Base-by-base conservation (phyloP, 1,140 invertebrate species). In the Copidosoma floridanum region DNA sequence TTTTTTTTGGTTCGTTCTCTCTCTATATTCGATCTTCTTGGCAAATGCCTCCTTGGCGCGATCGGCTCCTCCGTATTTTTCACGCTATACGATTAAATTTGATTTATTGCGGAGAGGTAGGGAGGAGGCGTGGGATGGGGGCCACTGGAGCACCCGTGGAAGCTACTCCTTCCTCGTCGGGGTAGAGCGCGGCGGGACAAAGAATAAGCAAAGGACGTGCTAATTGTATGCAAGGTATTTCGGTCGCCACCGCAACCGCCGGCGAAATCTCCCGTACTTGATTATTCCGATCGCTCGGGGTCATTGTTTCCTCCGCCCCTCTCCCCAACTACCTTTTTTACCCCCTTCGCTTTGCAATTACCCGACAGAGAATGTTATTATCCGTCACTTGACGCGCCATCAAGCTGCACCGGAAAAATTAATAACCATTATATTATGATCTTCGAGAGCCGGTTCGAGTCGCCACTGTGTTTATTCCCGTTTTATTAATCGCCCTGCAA, bases 191-290 rank as follows among this genome's bases (percentile, higher is more conserved):
- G 47, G 40, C 43, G 57, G 66, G 58, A 66, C 57, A 68, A 71
- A 71, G 62, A 65, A 67, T 71, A 68, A 69, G 69, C 72, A 70
- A 62, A 59, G 68, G 68, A 74, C 70, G 74, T 74, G 74, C 76
- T 77, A 76, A 79, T 78, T 79, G 77, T 76, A 78, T 76, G 76
- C 74, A 63, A 57, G 67, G n/a, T n/a, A n/a, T n/a, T n/a, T n/a
- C n/a, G n/a, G n/a, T n/a, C n/a, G n/a, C n/a, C n/a, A n/a, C n/a
- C n/a, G n/a, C n/a, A n/a, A n/a, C n/a, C n/a, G n/a, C n/a, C 50
- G 51, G 55, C 27, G 14, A 16, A 26, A n/a, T 4, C 11, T 10
- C 41, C 4, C 11, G 41, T n/a, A n/a, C n/a, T n/a, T n/a, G 32
- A 35, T 48, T 48, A 37, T 48, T 32, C 54, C 54, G 41, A 10